Evolutionary conservation across 2,888 invertebrate genomes (phyloP), one percentile per base, ranked within the genome.

Genomic region (Autographa gamma): DNA sequence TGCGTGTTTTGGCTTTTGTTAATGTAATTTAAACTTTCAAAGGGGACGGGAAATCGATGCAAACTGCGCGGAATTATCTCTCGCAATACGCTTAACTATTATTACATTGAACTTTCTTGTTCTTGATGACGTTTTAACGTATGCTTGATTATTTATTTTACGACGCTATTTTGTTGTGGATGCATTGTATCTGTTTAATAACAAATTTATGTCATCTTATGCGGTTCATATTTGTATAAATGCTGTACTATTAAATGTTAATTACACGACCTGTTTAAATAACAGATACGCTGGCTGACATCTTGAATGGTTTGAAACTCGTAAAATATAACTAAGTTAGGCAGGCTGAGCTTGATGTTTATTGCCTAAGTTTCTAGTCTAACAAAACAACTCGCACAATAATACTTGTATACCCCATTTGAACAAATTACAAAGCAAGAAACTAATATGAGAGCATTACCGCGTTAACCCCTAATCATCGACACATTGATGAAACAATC

Each of bases 401-500:
- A 75, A 71, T 56, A 69, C 63, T 43, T 54, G 62, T 73, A 52
- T 25, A 72, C 72, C 77, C 77, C 66, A 66, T 71, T 60, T 64
- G 66, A 74, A 85, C 85, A 83, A 82, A 84, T 83, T 79, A 86
- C 78, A 80, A 73, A 76, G 62, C 64, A 74, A 81, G 76, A 86
- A 88, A 87, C 86, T 83, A 88, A 89, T 87, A 86, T 81, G 77
- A 80, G 82, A 80, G 81, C 82, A 86, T 87, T 88, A 88, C 85
- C 80, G 72, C 76, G 74, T 90, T 89, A 90, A 86, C 90, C 92
- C 92, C 90, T 90, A 92, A 93, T 93, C 88, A 93, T 93, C 89
- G 91, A 90, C 92, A 84, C 77, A 83, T 93, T 91, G 92, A 90
- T 86, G 93, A 91, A 93, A 92, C 93, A 94, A 94, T 93, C 93